Conservation (phyloP, 2,888 invertebrate species). For the Xestia xanthographa region DNA sequence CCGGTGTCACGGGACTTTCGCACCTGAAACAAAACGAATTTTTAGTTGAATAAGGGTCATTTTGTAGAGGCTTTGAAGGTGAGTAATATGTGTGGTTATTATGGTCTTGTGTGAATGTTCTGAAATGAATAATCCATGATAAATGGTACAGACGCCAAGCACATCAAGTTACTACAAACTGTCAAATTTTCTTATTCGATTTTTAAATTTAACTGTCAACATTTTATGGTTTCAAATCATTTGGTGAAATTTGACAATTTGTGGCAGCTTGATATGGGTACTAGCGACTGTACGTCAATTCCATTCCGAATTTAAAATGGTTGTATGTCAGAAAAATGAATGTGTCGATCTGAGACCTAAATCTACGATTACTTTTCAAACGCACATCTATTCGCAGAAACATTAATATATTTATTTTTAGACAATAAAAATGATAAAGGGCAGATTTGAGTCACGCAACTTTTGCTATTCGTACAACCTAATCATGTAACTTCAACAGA, state of each 20-base stretch:
- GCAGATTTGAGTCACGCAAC: conserved; percentile 58
- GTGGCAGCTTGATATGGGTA: too few species aligned
- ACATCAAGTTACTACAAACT: too few species aligned
- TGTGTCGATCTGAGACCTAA: conserved; percentile 12
- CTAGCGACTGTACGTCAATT: conserved; percentile 12
- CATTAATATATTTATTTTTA: conserved; percentile 43
- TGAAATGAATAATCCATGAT: neutral
- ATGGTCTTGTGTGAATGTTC: neutral
- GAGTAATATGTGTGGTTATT: neutral
- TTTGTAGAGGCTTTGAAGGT: neutral
- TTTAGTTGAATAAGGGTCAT: conserved; percentile 25
- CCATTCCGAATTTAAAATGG: conserved; percentile 18
- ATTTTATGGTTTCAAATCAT: too few species aligned
- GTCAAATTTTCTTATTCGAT: too few species aligned
- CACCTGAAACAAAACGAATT: conserved; percentile 65
- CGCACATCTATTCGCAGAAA: conserved; percentile 32
- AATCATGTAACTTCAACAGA: conserved; percentile 55
- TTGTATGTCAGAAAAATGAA: conserved; percentile 34
- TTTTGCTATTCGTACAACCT: conserved; percentile 46
- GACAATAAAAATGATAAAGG: conserved; percentile 48
- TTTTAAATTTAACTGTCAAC: too few species aligned
- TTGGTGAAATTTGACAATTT: too few species aligned
- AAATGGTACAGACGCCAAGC: neutral
- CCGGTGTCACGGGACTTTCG: conserved; percentile 27
- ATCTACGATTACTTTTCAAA: conserved; percentile 15